phyloP scores from a whole-genome alignment of 2,888 invertebrate species.

The Oscheius onirici region DNA sequence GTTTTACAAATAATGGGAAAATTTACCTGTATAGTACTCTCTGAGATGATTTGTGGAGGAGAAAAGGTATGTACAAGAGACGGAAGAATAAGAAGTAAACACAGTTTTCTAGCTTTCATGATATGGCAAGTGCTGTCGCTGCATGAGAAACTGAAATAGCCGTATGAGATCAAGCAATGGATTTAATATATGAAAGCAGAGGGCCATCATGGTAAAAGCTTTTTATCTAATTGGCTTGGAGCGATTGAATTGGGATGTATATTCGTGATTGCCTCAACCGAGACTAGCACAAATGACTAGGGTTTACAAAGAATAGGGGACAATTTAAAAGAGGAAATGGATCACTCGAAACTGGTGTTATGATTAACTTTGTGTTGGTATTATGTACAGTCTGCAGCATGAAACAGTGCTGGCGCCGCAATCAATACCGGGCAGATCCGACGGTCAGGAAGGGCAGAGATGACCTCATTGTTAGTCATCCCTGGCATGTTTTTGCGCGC shows the following conservation, averaged over 20 bases:
- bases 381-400: slow-evolving; percentile 9
- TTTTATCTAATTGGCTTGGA: too few relatives aligned
- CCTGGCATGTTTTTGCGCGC: not conserved
- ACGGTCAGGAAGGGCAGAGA: slow-evolving; percentile 24
- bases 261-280: too few relatives aligned
- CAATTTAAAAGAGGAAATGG: too few relatives aligned
- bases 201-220: too few relatives aligned
- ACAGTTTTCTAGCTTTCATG: slow-evolving; percentile 3
- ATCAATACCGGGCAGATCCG: slow-evolving; percentile 30
- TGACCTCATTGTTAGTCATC: slow-evolving; percentile 25
- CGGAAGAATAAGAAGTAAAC: not conserved
- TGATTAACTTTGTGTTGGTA: not conserved
- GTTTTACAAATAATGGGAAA: not conserved
- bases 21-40: slow-evolving; percentile 15
- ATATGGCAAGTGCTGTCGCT: not conserved
- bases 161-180: too few relatives aligned
- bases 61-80: not conserved
- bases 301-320: too few relatives aligned
- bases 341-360: too few relatives aligned
- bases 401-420: slow-evolving; percentile 26
- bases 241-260: too few relatives aligned
- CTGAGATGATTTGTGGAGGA: slow-evolving; percentile 16
- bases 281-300: too few relatives aligned
- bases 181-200: too few relatives aligned
- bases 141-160: slow-evolving; percentile 12